Percentiles rank a stretch among this genome's conserved stretches.
Evolutionary conservation across 1,140 invertebrate genomes (phyloP).

Genomic region (Apolygus lucorum): DNA sequence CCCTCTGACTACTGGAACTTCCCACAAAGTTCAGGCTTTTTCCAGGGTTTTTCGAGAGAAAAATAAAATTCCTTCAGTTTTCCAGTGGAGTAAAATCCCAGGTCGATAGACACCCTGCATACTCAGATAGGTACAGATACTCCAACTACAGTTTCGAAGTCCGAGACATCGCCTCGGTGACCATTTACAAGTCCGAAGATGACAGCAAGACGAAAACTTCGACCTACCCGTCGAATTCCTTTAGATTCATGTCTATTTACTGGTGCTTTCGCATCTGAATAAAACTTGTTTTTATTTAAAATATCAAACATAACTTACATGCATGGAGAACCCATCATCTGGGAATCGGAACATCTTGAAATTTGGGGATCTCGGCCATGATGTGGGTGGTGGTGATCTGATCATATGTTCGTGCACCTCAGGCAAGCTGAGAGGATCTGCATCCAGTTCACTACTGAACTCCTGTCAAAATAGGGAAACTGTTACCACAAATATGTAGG

Average conservation of each 20-base stretch:
- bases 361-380: conserved; percentile 48
- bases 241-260: background rate
- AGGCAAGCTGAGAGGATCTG: conserved; percentile 61
- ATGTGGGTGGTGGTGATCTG: conserved; percentile 65
- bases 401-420: conserved; percentile 76
- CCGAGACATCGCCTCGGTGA: background rate
- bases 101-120: background rate
- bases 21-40: no score
- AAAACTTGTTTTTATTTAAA: background rate
- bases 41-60: no score
- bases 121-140: background rate
- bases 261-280: conserved; percentile 18
- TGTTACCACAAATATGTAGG: no score
- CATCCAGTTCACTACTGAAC: conserved; percentile 51
- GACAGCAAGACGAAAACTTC: no score
- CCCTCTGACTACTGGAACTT: no score
- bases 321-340: conserved; percentile 4
- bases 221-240: no score
- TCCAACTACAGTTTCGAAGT: background rate
- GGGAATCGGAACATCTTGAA: conserved; percentile 40
- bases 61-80: no score
- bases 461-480: no score
- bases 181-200: no score
- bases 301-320: conserved; percentile 8
- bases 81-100: no score